Evolutionary conservation across 37 sponge, comb jelly and placozoan genomes (phyloP), one percentile per base, ranked within the genome.

Genomic region (Chondrosia reniformis): DNA sequence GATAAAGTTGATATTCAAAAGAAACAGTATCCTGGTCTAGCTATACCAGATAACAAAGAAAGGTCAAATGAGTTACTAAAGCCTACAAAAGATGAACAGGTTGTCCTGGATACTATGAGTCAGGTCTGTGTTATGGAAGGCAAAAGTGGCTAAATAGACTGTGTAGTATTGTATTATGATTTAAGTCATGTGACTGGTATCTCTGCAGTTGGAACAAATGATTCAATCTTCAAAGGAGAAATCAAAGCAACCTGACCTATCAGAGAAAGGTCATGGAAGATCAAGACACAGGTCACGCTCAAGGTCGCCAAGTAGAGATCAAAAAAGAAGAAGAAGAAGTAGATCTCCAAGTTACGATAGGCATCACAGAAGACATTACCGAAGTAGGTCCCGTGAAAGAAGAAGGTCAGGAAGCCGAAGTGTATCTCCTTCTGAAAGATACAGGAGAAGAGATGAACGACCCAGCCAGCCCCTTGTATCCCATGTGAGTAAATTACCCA

Each of bases 1-100:
- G 22, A 59, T 25, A 59, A 25, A 19, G 61, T 7, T 13, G 22
- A 13, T 13, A 25, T 19, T 6, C 17, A 59, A 79, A 86, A 61
- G 59, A 77, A 85, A 24, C 62, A 61, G 58, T 94, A 85, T 49
- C 97, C 97, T 43, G 97, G 89, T 0, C 83, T 97, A 27, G 85
- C 86, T 54, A 81, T 97, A 10, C 89, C 94, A 2, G 87, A 94
- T 43, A 67, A 90, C 39, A 58, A 55, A 13, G 63, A 75, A 19
- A 13, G 55, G 25, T 84, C 62, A 0, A 62, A 54, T 30, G 7
- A 34, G 40, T 74, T 91, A 22, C 28, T 79, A 33, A 30, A 83
- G 46, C 72, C 78, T 36, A 69, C 56, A 40, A 79, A 80, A 41
- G 92, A 86, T 57, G 62, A 71, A 45, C 55, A 81, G 36, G 81